Evolutionary conservation across 2,797 vertebrate species (phyloP), one percentile per base, ranked within the genome.

Genomic region (Gallinago nigripennis): DNA sequence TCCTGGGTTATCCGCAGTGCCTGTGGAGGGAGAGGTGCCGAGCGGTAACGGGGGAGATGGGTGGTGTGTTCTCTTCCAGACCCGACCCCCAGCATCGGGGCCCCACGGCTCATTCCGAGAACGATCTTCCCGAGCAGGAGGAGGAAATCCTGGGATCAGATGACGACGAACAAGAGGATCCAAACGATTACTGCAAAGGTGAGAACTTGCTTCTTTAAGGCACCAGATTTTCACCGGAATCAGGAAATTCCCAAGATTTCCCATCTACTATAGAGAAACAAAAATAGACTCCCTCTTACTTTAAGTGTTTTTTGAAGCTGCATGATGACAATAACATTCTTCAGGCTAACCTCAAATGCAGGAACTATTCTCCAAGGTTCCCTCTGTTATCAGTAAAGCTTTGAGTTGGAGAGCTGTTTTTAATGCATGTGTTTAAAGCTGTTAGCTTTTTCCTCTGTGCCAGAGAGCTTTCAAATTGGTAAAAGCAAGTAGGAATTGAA

Each of bases 111-210:
- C 98, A 98, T 56, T 96, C 98, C 2, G 99, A 99, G 93, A 99
- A 98, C 73, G 98, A 99, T 4, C 96, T 98, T 30, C 99, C 99
- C 18, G 98, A 98, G 72, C 98, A 98, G 58, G 98, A 98, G 66
- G 99, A 99, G 71, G 99, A 99, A 98, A 99, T 99, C 96, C 97
- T 99, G 96, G 99, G 99, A 46, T 99, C 99, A 30, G 99, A 99
- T 82, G 99, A 99, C 2, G 99, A 99, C 31, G 99, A 99, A 81
- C 99, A 99, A 87, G 99, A 99, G 89, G 99, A 99, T 92, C 99
- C 99, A 60, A 99, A 99, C 30, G 99, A 99, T 97, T 99, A 99
- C 95, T 99, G 99, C 97, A 99, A 98, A 97, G 99, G 99, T 99
- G 91, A 45, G 90, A 19, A 25, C 35, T 58, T 61, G 17, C 18